phyloP scores from a whole-genome alignment of 2,113 vertebrate genomes.

The Leptodactylus fuscus region DNA sequence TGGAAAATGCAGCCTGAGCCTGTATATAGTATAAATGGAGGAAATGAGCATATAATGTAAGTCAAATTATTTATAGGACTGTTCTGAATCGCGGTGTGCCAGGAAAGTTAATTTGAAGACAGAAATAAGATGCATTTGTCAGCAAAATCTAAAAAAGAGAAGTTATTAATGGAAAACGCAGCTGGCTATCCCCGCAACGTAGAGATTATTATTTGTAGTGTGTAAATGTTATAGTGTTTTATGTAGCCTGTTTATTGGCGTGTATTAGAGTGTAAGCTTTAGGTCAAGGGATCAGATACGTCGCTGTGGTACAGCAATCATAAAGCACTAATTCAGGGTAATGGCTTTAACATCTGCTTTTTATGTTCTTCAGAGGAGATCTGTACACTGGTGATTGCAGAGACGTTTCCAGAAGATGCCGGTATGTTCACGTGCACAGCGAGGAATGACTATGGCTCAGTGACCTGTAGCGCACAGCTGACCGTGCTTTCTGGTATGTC shows the following conservation, averaged over 20 bases:
- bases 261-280: background rate
- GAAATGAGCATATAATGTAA: slow-evolving; percentile 26
- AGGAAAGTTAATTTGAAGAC: slow-evolving; percentile 30
- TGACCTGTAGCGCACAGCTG: slow-evolving; percentile 85
- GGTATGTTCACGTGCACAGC: slow-evolving; percentile 89
- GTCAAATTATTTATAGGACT: slow-evolving; percentile 22
- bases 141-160: slow-evolving; percentile 20
- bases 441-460: slow-evolving; percentile 83
- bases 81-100: slow-evolving; percentile 1
- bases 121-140: slow-evolving; percentile 14
- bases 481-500: slow-evolving; percentile 83
- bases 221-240: slow-evolving; percentile 2
- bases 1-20: background rate
- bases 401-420: slow-evolving; percentile 95
- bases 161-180: slow-evolving; percentile 37
- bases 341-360: background rate
- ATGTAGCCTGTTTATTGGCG: background rate
- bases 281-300: background rate
- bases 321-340: background rate
- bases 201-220: background rate
- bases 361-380: slow-evolving; percentile 87
- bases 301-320: background rate
- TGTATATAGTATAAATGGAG: background rate
- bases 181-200: slow-evolving; percentile 4
- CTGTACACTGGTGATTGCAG: slow-evolving; percentile 95